These are phyloP conservation scores for Zeuzera pyrina DNA, from an alignment of 2,888 invertebrate genomes.

Conservation along the genomic window DNA sequence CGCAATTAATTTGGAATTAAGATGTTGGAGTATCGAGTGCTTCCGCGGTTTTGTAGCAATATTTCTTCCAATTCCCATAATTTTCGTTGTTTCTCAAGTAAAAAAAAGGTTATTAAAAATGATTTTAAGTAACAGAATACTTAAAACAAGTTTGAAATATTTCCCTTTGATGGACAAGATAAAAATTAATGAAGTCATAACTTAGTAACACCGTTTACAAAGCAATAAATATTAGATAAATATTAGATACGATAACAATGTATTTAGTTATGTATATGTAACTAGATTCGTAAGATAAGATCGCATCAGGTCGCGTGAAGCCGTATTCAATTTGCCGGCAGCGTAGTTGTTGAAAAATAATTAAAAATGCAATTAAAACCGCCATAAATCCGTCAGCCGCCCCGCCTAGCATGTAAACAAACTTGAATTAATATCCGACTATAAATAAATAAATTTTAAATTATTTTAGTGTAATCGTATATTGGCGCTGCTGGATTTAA, in stretches of 20 bases:
- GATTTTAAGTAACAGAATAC: conserved; percentile 1
- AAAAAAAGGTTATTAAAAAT: conserved; percentile 4
- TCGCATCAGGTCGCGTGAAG: conserved; percentile 34
- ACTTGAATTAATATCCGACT: conserved; percentile 37
- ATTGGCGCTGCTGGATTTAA: conserved; percentile 27
- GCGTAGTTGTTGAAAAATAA: conserved; percentile 60
- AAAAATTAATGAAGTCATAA: conserved; percentile 6
- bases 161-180: conserved; percentile 5
- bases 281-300: conserved; percentile 43
- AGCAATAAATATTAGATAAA: conserved; percentile 1
- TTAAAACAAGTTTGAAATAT: conserved; percentile 2
- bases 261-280: conserved; percentile 11
- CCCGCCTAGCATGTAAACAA: conserved; percentile 54
- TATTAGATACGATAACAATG: conserved; percentile 9
- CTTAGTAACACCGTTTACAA: conserved; percentile 2
- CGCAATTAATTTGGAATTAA: conserved; percentile 54
- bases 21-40: conserved; percentile 35
- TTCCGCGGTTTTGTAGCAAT: conserved; percentile 17
- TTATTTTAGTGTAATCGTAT: conserved; percentile 31
- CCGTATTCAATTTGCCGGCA: conserved; percentile 59
- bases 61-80: conserved; percentile 3
- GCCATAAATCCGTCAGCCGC: conserved; percentile 60
- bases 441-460: conserved; percentile 40
- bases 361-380: conserved; percentile 67
- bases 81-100: conserved; percentile 8